Evolutionary conservation across 2,113 vertebrate genomes (phyloP).

Genomic region (Pseudopodoces humilis): DNA sequence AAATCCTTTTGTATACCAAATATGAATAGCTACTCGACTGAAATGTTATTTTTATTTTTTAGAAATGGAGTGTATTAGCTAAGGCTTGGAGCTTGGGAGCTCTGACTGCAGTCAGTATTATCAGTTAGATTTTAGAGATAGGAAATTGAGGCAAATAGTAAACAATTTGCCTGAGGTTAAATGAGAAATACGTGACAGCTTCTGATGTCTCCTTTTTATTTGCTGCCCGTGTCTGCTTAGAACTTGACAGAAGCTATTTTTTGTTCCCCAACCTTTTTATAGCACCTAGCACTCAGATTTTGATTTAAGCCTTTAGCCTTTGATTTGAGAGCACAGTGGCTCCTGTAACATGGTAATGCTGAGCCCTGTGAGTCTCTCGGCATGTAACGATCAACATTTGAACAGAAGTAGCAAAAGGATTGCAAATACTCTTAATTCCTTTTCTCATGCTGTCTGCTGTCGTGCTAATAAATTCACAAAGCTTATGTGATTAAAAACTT

Average conservation of each 20-base stretch:
- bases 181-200: not conserved
- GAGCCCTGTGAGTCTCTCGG: not conserved
- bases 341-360: not conserved
- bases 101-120: not conserved
- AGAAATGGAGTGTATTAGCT: not conserved
- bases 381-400: not conserved
- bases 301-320: conserved; percentile 18
- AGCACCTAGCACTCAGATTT: not conserved
- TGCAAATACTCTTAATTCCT: conserved; percentile 11
- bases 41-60: not conserved
- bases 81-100: not conserved
- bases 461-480: conserved; percentile 16
- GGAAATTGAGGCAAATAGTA: not conserved
- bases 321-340: not conserved
- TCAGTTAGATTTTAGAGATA: not conserved
- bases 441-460: conserved; percentile 7
- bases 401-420: not conserved
- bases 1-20: not conserved
- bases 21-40: not conserved
- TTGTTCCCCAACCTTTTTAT: not conserved
- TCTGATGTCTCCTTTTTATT: not conserved
- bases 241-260: not conserved
- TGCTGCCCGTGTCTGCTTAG: not conserved
- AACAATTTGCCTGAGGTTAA: not conserved
- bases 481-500: not conserved